Percentiles rank a stretch among this genome's conserved stretches.
Conservation (phyloP, 2,797 vertebrate genomes). For the Vipera latastei region DNA sequence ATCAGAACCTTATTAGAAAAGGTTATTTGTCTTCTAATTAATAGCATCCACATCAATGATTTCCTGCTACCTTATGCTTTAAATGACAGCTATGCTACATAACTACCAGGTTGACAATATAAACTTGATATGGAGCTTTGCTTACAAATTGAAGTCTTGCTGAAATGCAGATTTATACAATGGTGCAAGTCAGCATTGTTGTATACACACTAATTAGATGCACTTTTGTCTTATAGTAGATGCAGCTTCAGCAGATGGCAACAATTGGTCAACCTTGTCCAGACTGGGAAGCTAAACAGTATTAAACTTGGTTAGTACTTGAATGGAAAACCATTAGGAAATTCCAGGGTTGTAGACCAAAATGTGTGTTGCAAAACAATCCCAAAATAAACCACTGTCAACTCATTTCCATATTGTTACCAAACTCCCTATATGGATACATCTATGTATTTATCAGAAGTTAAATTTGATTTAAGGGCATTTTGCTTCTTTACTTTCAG, state of each 20-base stretch:
- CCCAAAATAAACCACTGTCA: neutral
- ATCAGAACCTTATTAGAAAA: neutral
- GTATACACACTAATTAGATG: neutral
- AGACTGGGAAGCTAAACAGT: neutral
- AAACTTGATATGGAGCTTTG: slow-evolving; percentile 17
- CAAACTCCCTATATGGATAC: neutral
- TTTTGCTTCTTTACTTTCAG: neutral
- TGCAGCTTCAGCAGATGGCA: neutral
- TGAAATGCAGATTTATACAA: neutral
- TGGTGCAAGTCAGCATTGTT: neutral
- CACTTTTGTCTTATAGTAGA: neutral
- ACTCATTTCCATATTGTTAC: neutral
- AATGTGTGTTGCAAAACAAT: neutral
- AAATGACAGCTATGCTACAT: neutral
- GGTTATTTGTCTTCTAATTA: slow-evolving; percentile 6
- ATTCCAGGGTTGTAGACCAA: neutral
- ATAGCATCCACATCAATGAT: neutral
- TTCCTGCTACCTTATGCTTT: neutral
- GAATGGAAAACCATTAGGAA: neutral
- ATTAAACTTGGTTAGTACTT: neutral
- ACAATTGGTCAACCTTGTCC: neutral
- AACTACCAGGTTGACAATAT: slow-evolving; percentile 1
- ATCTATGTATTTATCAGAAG: neutral
- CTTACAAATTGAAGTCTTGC: neutral
- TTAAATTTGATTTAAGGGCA: neutral